Evolutionary conservation across 2,797 vertebrate species (phyloP).

Genomic region (Argyrosomus regius): DNA sequence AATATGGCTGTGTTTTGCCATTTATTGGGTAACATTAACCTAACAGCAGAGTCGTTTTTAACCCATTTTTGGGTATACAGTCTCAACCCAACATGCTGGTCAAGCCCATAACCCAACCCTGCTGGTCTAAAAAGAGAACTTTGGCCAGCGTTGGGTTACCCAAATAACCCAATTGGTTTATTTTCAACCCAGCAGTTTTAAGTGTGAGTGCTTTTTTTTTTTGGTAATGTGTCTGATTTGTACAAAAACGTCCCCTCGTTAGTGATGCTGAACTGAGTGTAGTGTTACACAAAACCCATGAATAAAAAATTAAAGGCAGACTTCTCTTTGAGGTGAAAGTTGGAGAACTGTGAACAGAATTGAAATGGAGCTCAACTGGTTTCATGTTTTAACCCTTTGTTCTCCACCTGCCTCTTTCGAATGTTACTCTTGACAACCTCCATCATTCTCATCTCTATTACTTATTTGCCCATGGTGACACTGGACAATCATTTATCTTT

Average conservation of each 20-base stretch:
- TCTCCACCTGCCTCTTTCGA: neutral
- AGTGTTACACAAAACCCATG: neutral
- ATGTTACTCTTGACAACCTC: neutral
- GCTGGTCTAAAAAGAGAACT: too few relatives aligned
- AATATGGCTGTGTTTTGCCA: too few relatives aligned
- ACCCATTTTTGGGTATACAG: too few relatives aligned
- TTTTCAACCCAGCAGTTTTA: too few relatives aligned
- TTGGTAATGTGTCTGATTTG: neutral
- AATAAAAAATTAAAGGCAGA: neutral
- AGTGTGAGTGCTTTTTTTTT: neutral
- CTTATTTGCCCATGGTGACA: neutral
- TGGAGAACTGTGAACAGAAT: slow-evolving; percentile 6
- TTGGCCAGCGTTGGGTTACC: too few relatives aligned
- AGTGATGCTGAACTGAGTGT: neutral
- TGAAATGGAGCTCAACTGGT: slow-evolving; percentile 3
- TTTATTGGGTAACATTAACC: too few relatives aligned
- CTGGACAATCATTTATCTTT: neutral
- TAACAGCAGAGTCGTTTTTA: too few relatives aligned
- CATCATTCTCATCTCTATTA: neutral
- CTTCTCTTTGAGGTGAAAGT: slow-evolving; percentile 12
- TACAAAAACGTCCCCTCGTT: neutral
- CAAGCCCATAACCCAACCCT: too few relatives aligned
- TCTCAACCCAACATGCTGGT: too few relatives aligned
- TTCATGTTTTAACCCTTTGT: slow-evolving; percentile 3
- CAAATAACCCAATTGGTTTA: too few relatives aligned